Conservation (phyloP, 2,888 invertebrate species). For the Zaprionus lineosus region DNA sequence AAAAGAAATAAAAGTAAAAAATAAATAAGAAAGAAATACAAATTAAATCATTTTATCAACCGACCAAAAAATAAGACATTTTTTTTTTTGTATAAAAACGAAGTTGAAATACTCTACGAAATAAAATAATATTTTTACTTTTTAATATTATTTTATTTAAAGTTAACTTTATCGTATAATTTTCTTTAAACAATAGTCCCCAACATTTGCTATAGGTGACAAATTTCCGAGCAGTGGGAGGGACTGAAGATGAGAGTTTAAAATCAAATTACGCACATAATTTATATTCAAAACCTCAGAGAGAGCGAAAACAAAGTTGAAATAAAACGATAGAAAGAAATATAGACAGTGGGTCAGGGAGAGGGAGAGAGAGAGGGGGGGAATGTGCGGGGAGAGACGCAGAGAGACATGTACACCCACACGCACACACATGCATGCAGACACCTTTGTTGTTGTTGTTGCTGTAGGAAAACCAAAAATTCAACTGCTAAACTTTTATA, state of each 20-base stretch:
- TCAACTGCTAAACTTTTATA: constrained; percentile 67
- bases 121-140: too few species aligned
- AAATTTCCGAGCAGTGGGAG: constrained; percentile 34
- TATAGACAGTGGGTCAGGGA: neutral
- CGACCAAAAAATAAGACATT: neutral
- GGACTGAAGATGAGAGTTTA: constrained; percentile 52
- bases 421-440: constrained; percentile 4
- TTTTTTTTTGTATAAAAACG: neutral
- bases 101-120: neutral
- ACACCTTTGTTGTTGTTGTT: constrained; percentile 35
- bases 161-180: neutral
- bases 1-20: too few species aligned
- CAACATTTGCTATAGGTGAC: constrained; percentile 35
- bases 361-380: neutral
- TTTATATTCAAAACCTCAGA: constrained; percentile 69
- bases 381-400: neutral
- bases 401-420: constrained; percentile 14
- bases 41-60: constrained; percentile 24
- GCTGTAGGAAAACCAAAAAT: constrained; percentile 33
- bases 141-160: neutral
- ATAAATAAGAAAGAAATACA: constrained; percentile 9
- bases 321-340: constrained; percentile 34
- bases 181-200: too few species aligned
- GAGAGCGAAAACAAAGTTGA: constrained; percentile 41
- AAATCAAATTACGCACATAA: constrained; percentile 73